phyloP scores from a whole-genome alignment of 64 coral and sea anemone species.

The Trachythela sp. region DNA sequence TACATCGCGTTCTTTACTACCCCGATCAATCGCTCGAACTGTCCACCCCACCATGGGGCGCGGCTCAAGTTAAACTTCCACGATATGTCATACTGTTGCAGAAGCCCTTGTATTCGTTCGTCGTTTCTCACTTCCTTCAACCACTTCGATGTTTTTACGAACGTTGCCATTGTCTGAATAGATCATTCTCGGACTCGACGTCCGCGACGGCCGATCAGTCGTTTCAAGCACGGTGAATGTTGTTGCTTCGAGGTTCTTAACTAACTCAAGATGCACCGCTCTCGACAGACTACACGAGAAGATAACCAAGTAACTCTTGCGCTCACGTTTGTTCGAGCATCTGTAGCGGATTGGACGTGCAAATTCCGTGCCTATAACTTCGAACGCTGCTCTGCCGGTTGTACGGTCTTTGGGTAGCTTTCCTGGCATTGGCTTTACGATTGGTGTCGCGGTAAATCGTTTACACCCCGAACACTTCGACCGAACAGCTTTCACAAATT shows the following conservation, averaged over 20 bases:
- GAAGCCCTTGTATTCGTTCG: slow-evolving; percentile 22
- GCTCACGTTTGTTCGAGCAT: background rate
- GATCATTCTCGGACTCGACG: slow-evolving; percentile 22
- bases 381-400: slow-evolving; percentile 4
- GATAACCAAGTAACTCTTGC: background rate
- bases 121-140: slow-evolving; percentile 22
- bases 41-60: slow-evolving; percentile 43
- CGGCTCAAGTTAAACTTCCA: no score
- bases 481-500: slow-evolving; percentile 16
- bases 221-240: background rate
- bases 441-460: slow-evolving; percentile 29
- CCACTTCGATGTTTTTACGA: slow-evolving; percentile 10
- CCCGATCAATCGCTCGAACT: slow-evolving; percentile 21
- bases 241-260: no score
- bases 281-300: background rate
- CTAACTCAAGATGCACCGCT: background rate
- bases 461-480: slow-evolving; percentile 25
- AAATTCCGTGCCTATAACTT: slow-evolving; percentile 1
- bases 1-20: no score
- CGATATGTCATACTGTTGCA: background rate
- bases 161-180: slow-evolving; percentile 50
- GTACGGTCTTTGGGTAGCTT: slow-evolving; percentile 43
- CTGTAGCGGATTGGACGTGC: background rate
- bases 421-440: slow-evolving; percentile 34
- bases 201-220: background rate